Evolutionary conservation across 1,140 invertebrate species (phyloP).

Genomic region (Drosophila azteca): DNA sequence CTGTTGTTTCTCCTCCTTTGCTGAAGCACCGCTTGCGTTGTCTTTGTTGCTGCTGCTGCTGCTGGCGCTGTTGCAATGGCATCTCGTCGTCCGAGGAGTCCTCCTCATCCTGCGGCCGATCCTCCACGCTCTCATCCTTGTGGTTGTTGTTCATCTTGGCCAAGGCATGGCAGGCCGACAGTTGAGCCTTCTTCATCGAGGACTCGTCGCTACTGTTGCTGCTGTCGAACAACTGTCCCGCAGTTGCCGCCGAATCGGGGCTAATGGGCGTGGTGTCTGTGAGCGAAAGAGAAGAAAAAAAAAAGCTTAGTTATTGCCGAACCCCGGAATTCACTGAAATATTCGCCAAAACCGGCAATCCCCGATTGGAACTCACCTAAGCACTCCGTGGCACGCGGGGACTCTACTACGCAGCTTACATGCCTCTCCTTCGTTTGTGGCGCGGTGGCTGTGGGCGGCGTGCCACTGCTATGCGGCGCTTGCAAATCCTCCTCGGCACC

Average conservation of each 20-base stretch:
- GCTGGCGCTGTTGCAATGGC: conserved; percentile 60
- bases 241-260: conserved; percentile 76
- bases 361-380: no score
- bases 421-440: no score
- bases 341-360: no score
- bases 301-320: no score
- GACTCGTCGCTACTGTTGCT: conserved; percentile 79
- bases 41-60: conserved; percentile 37
- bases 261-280: conserved; percentile 74
- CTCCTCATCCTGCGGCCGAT: conserved; percentile 13
- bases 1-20: not conserved
- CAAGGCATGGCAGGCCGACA: conserved; percentile 71
- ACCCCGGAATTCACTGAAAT: no score
- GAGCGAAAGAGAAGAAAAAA: conserved; percentile 42
- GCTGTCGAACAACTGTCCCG: conserved; percentile 77
- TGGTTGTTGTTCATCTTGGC: conserved; percentile 65
- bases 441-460: conserved; percentile 62
- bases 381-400: no score
- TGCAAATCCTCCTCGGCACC: conserved; percentile 30
- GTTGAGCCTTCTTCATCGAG: conserved; percentile 77
- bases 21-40: conserved; percentile 19
- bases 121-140: conserved; percentile 31
- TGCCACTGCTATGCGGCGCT: conserved; percentile 71
- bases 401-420: no score
- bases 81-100: conserved; percentile 59